Percentiles rank a stretch among this genome's conserved stretches.
These are phyloP conservation scores for Brachirus orientalis DNA, from an alignment of 2,113 vertebrate genomes.

Conservation along the genomic window DNA sequence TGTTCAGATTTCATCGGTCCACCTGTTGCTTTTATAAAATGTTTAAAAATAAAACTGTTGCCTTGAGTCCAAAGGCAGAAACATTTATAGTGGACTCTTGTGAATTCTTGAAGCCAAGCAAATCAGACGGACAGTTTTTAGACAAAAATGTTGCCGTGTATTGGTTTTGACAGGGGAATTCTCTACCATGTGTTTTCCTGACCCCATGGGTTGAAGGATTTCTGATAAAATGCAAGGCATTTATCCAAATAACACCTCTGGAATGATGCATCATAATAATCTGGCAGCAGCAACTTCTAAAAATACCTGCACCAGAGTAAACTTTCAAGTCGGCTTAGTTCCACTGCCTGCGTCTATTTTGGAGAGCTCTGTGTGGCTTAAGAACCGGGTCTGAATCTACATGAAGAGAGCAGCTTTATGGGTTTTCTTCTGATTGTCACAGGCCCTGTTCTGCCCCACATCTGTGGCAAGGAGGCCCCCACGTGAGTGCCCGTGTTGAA, in stretches of 20 bases:
- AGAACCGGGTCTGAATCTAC: slow-evolving; percentile 49
- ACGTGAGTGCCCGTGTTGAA: slow-evolving; percentile 30
- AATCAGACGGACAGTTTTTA: background rate
- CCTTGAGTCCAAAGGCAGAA: background rate
- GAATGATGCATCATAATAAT: slow-evolving; percentile 68
- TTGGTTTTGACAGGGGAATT: background rate
- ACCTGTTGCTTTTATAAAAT: background rate
- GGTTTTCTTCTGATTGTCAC: slow-evolving; percentile 60
- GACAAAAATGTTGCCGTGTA: background rate
- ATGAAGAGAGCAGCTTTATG: slow-evolving; percentile 52
- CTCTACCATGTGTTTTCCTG: background rate
- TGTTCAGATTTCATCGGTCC: too few species aligned
- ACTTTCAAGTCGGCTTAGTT: slow-evolving; percentile 78
- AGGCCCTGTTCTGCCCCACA: slow-evolving; percentile 51
- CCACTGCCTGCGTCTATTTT: slow-evolving; percentile 77
- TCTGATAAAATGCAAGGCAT: slow-evolving; percentile 30
- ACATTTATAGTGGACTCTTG: background rate
- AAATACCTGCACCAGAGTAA: slow-evolving; percentile 75
- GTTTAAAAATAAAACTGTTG: background rate
- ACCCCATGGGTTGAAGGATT: slow-evolving; percentile 5
- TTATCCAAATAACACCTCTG: slow-evolving; percentile 47
- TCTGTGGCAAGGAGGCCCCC: slow-evolving; percentile 62
- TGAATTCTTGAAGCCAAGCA: too few species aligned
- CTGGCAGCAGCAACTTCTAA: slow-evolving; percentile 58
- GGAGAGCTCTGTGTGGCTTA: slow-evolving; percentile 65